Conservation (phyloP, 2,888 invertebrate genomes). For the Ommatoiulus sabulosus region DNA sequence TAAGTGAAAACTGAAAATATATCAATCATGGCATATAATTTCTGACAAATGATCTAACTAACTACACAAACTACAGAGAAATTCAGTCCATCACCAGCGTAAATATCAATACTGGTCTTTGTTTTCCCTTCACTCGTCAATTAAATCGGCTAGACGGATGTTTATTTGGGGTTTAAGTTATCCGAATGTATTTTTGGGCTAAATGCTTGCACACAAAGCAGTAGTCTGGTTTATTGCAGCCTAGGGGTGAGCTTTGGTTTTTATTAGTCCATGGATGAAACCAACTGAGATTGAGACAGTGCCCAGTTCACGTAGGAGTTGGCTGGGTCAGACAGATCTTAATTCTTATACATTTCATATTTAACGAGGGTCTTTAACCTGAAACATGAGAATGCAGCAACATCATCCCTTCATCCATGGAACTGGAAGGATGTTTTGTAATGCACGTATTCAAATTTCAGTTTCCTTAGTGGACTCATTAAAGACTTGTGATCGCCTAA, state of each 20-base stretch:
- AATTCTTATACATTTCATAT: background rate
- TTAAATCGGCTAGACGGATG: background rate
- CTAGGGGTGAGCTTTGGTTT: background rate
- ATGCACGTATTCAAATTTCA: slow-evolving; percentile 14
- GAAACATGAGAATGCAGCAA: background rate
- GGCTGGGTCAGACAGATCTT: slow-evolving; percentile 34
- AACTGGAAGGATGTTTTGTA: background rate
- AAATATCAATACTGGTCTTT: background rate
- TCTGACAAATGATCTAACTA: too few species aligned
- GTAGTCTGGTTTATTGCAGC: background rate
- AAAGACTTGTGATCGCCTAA: background rate
- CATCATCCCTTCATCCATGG: background rate
- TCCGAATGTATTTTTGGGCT: background rate
- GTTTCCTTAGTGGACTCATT: background rate
- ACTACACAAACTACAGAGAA: too few species aligned
- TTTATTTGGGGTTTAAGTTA: background rate
- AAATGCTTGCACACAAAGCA: background rate
- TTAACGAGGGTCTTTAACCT: slow-evolving; percentile 40
- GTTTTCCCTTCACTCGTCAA: background rate
- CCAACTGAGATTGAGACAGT: background rate
- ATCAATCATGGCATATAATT: too few species aligned
- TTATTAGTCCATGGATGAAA: background rate
- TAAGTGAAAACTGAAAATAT: too few species aligned
- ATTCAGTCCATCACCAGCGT: too few species aligned
- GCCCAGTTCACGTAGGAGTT: slow-evolving; percentile 16